Conservation (phyloP, 2,797 vertebrate genomes). For the Siniperca undulata region DNA sequence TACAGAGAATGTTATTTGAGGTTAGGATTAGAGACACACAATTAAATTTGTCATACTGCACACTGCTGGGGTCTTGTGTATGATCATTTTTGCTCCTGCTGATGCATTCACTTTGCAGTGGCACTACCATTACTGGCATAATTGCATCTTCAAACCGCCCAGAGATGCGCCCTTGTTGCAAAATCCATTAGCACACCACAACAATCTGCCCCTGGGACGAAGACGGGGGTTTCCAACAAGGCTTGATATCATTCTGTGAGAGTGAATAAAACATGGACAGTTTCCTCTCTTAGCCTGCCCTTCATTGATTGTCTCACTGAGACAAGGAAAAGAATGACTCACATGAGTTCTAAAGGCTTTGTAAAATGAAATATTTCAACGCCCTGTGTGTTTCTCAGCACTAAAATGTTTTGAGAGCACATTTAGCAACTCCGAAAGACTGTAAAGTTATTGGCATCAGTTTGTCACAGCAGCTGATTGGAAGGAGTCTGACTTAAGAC, state of each 20-base stretch:
- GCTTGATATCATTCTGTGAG: conserved; percentile 64
- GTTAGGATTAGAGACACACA: conserved; percentile 62
- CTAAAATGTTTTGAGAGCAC: conserved; percentile 23
- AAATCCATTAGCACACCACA: conserved; percentile 78
- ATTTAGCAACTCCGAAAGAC: not conserved
- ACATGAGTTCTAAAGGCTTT: conserved; percentile 28
- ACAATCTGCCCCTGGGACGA: conserved; percentile 63
- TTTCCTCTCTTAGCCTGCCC: conserved; percentile 45
- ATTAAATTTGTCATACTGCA: conserved; percentile 67
- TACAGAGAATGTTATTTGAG: conserved; percentile 46
- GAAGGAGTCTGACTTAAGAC: conserved; percentile 22
- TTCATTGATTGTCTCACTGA: conserved; percentile 53
- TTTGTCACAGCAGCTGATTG: conserved; percentile 22
- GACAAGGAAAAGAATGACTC: conserved; percentile 27
- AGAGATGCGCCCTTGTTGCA: conserved; percentile 75
- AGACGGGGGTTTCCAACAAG: conserved; percentile 61
- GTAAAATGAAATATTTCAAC: conserved; percentile 23
- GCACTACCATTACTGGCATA: conserved; percentile 71
- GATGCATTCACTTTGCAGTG: conserved; percentile 76
- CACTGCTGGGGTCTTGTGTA: conserved; percentile 55
- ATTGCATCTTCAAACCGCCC: conserved; percentile 79
- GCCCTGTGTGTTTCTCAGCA: not conserved
- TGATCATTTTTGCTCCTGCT: conserved; percentile 74
- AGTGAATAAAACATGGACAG: conserved; percentile 74
- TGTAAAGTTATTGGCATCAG: conserved; percentile 2